Conservation (phyloP, 2,113 vertebrate species). For the Steatornis caripensis region DNA sequence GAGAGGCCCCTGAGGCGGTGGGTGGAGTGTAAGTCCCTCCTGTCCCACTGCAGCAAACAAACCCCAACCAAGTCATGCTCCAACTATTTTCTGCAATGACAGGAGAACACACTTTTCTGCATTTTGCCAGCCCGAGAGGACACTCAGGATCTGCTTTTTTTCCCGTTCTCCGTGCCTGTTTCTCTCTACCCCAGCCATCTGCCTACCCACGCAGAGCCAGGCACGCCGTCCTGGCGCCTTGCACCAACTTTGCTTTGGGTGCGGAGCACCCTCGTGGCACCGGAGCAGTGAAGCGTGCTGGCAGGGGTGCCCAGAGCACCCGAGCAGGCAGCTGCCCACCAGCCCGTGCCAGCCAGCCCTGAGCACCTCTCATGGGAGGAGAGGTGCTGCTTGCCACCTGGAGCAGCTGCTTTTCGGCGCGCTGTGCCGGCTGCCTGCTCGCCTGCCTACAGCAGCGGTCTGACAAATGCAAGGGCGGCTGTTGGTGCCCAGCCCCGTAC, state of each 20-base stretch:
- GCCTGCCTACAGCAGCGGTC: background rate
- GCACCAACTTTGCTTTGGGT: background rate
- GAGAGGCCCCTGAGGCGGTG: background rate
- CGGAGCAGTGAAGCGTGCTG: fast-evolving
- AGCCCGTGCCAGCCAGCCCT: fast-evolving
- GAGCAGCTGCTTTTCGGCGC: fast-evolving
- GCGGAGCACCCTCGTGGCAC: fast-evolving
- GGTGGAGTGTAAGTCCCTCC: slow-evolving; percentile 29
- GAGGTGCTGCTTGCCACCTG: background rate
- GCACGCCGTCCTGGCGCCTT: fast-evolving
- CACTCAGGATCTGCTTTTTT: background rate
- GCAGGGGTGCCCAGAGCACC: background rate
- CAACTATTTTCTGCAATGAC: slow-evolving; percentile 11
- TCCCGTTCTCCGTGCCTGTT: background rate
- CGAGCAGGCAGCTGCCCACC: background rate
- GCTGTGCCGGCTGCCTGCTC: fast-evolving
- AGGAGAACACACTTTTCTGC: background rate
- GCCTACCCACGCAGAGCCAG: background rate
- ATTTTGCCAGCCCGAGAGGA: background rate
- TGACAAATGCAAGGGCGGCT: background rate
- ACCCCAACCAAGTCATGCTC: slow-evolving; percentile 16
- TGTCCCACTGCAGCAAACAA: slow-evolving; percentile 30
- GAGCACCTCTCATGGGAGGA: background rate
- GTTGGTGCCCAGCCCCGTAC: background rate
- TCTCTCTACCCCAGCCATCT: background rate